Percentiles rank a stretch among this genome's conserved stretches.
phyloP scores from a whole-genome alignment of 2,113 vertebrate species.

The Ochotona curzoniae region DNA sequence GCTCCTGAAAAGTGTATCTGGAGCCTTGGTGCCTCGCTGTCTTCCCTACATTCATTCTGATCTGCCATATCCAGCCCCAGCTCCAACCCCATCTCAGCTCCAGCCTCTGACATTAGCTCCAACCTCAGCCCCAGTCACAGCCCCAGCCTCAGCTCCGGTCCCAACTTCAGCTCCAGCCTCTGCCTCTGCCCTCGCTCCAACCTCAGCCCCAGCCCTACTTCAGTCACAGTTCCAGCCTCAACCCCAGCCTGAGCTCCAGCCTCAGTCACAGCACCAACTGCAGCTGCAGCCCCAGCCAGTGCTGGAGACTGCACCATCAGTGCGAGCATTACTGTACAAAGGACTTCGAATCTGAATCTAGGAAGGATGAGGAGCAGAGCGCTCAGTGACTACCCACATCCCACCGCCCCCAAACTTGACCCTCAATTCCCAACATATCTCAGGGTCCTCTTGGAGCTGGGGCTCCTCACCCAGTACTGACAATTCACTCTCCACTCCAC shows the following conservation, averaged over 20 bases:
- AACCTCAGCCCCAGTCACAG: not conserved
- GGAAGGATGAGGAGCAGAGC: not conserved
- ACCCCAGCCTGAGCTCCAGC: not conserved
- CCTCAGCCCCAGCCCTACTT: not conserved
- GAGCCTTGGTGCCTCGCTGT: not conserved
- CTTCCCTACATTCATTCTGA: not conserved
- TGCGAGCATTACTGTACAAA: not conserved
- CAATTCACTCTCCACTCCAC: not conserved
- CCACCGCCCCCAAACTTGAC: not conserved
- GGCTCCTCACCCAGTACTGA: not conserved
- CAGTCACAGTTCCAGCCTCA: not conserved
- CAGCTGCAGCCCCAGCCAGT: not conserved
- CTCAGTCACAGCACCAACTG: no score
- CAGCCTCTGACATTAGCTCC: no score
- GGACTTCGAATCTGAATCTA: not conserved
- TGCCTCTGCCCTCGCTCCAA: no score
- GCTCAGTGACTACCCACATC: not conserved
- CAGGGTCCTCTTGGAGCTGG: not conserved
- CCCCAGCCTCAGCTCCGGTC: not conserved
- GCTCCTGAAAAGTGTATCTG: not conserved
- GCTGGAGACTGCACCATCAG: not conserved
- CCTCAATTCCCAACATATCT: not conserved
- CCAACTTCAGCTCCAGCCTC: not conserved
- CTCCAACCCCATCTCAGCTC: no score
- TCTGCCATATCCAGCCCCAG: no score